phyloP scores from a whole-genome alignment of 2,888 invertebrate species.

The Gisinianus flammeolus region DNA sequence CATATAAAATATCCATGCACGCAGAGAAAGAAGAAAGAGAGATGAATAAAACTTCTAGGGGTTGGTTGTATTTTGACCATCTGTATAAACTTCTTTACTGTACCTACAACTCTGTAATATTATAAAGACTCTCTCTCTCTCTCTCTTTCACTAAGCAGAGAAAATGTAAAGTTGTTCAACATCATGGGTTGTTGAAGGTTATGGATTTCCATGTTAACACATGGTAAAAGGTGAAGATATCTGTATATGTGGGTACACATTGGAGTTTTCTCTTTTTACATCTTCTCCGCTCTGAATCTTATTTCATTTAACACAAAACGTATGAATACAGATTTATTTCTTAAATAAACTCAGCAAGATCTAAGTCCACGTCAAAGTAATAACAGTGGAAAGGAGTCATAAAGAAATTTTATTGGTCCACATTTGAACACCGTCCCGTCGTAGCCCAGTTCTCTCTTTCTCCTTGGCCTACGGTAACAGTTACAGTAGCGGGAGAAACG shows the following conservation, averaged over 20 bases:
- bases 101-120: too few relatives aligned
- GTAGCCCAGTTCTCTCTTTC: too few relatives aligned
- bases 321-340: conserved; percentile 13
- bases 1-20: too few relatives aligned
- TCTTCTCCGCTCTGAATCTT: background rate
- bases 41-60: background rate
- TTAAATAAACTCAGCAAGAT: background rate
- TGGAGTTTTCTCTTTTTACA: too few relatives aligned
- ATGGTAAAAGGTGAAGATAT: too few relatives aligned
- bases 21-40: background rate
- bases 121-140: background rate
- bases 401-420: conserved; percentile 5
- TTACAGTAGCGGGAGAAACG: too few relatives aligned
- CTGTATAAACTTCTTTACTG: too few relatives aligned
- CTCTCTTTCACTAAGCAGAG: background rate
- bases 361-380: background rate
- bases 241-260: too few relatives aligned
- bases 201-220: too few relatives aligned
- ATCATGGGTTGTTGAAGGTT: background rate
- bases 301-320: background rate
- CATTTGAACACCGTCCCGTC: too few relatives aligned
- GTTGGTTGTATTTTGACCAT: background rate
- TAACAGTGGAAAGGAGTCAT: conserved; percentile 2
- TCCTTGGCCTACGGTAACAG: too few relatives aligned
- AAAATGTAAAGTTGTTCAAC: background rate